Percentiles rank a stretch among this genome's conserved stretches.
Evolutionary conservation across 2,797 vertebrate genomes (phyloP).

Genomic region (Nyctalus aviator): DNA sequence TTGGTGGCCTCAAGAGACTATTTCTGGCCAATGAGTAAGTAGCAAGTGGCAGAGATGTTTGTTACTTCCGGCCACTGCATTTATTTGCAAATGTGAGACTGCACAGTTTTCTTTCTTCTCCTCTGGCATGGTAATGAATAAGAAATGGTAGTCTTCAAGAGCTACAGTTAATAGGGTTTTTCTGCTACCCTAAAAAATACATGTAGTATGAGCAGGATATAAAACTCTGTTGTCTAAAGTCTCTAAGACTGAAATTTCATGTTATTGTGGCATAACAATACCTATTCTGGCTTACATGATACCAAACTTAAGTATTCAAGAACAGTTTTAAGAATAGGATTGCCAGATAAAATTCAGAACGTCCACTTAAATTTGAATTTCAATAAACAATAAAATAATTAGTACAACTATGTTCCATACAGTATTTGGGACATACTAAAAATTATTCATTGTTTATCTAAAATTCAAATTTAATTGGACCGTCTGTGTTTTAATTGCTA

Average conservation of each 20-base stretch:
- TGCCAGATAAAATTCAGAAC: neutral
- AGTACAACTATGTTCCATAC: neutral
- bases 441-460: neutral
- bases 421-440: neutral
- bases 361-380: neutral
- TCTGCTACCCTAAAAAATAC: neutral
- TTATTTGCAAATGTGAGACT: neutral
- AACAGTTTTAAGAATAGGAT: neutral
- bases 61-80: neutral
- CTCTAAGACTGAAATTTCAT: neutral
- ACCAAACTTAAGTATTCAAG: neutral
- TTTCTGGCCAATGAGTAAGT: neutral
- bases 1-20: neutral
- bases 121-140: neutral
- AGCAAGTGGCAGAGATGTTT: neutral
- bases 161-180: neutral
- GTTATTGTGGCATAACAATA: neutral
- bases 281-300: neutral
- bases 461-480: neutral
- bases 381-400: neutral
- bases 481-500: neutral
- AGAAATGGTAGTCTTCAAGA: conserved; percentile 24
- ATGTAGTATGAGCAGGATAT: neutral
- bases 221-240: neutral
- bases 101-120: neutral